Evolutionary conservation across 2,888 invertebrate genomes (phyloP), one percentile per base, ranked within the genome.

Genomic region (Plebejus argus): DNA sequence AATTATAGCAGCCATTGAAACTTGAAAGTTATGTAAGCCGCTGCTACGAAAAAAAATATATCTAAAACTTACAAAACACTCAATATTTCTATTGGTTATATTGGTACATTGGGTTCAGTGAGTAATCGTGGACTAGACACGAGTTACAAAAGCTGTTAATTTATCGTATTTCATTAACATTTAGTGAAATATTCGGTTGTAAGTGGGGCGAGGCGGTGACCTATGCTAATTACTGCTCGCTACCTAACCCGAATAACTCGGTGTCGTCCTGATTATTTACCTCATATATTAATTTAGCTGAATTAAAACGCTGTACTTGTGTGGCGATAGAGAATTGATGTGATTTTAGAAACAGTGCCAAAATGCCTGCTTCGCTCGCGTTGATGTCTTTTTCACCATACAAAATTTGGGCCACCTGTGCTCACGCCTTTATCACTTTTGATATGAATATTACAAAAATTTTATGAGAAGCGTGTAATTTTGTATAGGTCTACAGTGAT

Each of bases 171-270:
- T 28, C 28, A 74, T 77, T 71, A 77, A 77, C 66, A 76, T 76
- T 45, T 70, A 79, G 72, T 78, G 70, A 77, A 80, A 76, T 76
- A 76, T 76, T 66, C n/a, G 49, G 74, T 74, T 18, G 74, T 72
- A 81, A 81, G 66, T 78, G 79, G 82, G 83, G 78, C 83, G 80
- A 80, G 81, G 81, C 79, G 82, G 75, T 79, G 82, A 83, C 83
- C 82, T 84, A 85, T 85, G 84, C 76, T 80, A 85, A 85, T 85
- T 70, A 76, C 77, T 81, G 80, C 80, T 77, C 78, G 79, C 76
- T 76, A 79, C 66, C 79, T 66, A 66, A 66, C 66, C 79, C 76
- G 76, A 80, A 79, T 80, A 79, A 78, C 77, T 58, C 28, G 7
- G 71, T 71, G 39, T 71, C 49, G 74, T 74, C 74, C 74, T 74